A percentile compares a stretch with the other conserved stretches of the same genome.
Conservation (phyloP, 2,797 vertebrate species). For the Leptoclinus maculatus region DNA sequence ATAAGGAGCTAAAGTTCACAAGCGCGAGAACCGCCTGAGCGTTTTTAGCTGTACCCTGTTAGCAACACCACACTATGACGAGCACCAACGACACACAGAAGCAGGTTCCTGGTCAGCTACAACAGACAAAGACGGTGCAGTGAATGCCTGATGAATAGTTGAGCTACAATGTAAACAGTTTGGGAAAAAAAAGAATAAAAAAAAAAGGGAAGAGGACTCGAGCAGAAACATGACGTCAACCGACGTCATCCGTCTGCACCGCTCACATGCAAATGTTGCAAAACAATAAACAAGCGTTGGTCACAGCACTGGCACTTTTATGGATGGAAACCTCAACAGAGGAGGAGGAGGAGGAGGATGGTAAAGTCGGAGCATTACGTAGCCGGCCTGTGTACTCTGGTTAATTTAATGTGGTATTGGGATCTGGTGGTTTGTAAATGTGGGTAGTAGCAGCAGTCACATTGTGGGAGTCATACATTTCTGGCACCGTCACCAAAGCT, state of each 20-base stretch:
- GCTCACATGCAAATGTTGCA: neutral
- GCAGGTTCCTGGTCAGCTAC: neutral
- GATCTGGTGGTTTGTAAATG: neutral
- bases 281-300: slow-evolving; percentile 7
- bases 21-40: neutral
- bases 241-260: neutral
- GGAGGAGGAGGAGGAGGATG: neutral
- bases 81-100: neutral
- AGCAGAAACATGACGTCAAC: neutral
- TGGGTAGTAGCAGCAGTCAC: neutral
- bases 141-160: neutral
- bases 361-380: neutral
- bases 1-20: neutral
- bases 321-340: neutral
- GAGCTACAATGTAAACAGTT: neutral
- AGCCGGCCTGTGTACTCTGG: neutral
- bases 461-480: neutral
- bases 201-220: neutral
- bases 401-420: neutral
- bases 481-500: neutral
- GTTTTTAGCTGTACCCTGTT: neutral
- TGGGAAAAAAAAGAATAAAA: neutral
- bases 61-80: neutral
- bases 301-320: neutral
- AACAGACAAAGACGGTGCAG: neutral